Conservation (phyloP, 2,113 vertebrate genomes). For the Eira barbara region DNA sequence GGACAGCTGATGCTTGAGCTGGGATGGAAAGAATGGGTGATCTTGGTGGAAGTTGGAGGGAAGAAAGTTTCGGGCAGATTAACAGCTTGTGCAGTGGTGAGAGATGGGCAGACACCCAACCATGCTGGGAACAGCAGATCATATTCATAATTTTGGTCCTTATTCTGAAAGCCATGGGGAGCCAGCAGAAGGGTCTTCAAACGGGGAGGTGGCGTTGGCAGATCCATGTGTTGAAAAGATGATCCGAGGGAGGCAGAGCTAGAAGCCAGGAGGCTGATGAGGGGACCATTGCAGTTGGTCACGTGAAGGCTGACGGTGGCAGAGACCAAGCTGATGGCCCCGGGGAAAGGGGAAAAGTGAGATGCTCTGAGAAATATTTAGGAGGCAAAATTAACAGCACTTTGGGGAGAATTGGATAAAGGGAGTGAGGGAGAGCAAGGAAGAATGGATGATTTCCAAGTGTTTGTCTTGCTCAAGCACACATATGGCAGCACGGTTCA, state of each 20-base stretch:
- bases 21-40: neutral
- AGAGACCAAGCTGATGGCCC: neutral
- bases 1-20: neutral
- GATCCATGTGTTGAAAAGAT: neutral
- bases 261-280: neutral
- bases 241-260: neutral
- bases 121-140: neutral
- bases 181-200: neutral
- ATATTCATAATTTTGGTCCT: neutral
- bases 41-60: neutral
- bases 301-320: neutral
- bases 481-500: rapidly evolving
- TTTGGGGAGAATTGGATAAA: too few species aligned
- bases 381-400: neutral
- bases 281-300: neutral
- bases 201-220: neutral
- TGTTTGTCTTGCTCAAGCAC: neutral
- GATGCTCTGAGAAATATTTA: neutral
- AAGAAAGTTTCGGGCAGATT: neutral
- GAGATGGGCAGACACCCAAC: constrained; percentile 7
- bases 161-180: neutral
- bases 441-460: neutral
- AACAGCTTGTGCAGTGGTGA: neutral
- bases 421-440: neutral
- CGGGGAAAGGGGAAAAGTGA: neutral